These are phyloP conservation scores for Pentamera pediparva DNA, from an alignment of 53 echinoderm and acorn worm genomes.

Conservation along the genomic window DNA sequence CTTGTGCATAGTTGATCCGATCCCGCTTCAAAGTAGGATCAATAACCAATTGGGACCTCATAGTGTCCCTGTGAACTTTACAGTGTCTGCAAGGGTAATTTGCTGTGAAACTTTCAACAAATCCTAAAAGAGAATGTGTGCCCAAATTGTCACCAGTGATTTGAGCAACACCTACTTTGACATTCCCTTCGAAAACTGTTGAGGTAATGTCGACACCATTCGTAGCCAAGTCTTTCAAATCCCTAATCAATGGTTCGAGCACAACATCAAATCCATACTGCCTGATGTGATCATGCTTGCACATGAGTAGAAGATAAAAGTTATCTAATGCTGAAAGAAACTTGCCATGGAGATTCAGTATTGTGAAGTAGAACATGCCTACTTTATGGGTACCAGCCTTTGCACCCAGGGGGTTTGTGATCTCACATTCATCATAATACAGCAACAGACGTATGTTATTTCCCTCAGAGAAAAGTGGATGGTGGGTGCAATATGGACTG, in stretches of 20 bases:
- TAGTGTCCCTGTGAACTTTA: slow-evolving; percentile 26
- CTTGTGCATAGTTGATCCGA: background rate
- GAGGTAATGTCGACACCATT: slow-evolving; percentile 35
- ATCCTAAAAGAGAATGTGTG: slow-evolving; percentile 45
- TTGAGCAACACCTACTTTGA: slow-evolving; percentile 46
- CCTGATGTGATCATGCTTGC: slow-evolving; percentile 37
- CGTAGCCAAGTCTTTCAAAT: slow-evolving; percentile 44
- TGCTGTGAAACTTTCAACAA: slow-evolving; percentile 54
- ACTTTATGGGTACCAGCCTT: slow-evolving; percentile 54
- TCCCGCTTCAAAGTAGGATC: slow-evolving; percentile 1
- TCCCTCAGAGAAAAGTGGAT: slow-evolving; percentile 20
- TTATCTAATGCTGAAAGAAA: slow-evolving; percentile 46
- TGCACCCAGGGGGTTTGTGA: slow-evolving; percentile 46
- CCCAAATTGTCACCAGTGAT: slow-evolving; percentile 62
- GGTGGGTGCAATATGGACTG: slow-evolving; percentile 16
- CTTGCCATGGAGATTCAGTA: slow-evolving; percentile 34
- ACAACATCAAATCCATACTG: slow-evolving; percentile 51
- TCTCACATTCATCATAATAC: slow-evolving; percentile 46
- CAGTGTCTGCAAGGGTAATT: slow-evolving; percentile 56
- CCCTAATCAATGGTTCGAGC: slow-evolving; percentile 33
- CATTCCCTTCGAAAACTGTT: slow-evolving; percentile 31
- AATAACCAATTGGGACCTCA: slow-evolving; percentile 27
- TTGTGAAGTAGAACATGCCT: slow-evolving; percentile 35
- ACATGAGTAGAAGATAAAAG: slow-evolving; percentile 36
- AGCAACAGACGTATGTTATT: slow-evolving; percentile 30